phyloP scores from a whole-genome alignment of 1,140 invertebrate species.

The Trichogramma pretiosum region DNA sequence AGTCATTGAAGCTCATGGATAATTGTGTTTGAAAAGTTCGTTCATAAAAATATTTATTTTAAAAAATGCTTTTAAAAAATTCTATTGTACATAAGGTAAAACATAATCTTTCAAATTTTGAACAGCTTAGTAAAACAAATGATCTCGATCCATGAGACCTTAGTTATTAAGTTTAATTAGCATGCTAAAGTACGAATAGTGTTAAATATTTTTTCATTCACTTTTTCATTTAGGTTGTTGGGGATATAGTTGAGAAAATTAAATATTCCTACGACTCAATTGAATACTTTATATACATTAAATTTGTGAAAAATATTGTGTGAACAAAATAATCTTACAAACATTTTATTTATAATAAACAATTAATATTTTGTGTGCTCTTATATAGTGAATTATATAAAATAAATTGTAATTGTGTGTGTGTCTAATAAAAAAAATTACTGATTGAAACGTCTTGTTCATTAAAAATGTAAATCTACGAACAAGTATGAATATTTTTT shows the following conservation, averaged over 20 bases:
- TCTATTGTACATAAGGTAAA: background rate
- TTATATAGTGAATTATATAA: background rate
- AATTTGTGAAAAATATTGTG: too few species aligned
- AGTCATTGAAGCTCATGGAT: slow-evolving; percentile 33
- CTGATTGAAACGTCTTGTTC: too few species aligned
- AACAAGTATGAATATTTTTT: too few species aligned
- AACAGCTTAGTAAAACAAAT: slow-evolving; percentile 31
- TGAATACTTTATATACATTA: too few species aligned
- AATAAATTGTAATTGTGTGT: background rate
- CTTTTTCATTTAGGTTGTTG: too few species aligned
- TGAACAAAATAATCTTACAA: slow-evolving; percentile 6
- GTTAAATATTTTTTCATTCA: too few species aligned
- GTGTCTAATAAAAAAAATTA: slow-evolving; percentile 1
- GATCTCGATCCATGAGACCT: slow-evolving; percentile 38
- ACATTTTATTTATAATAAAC: background rate
- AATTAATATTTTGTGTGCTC: slow-evolving; percentile 5
- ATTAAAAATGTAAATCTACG: too few species aligned
- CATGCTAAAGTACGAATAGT: too few species aligned
- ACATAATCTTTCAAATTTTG: slow-evolving; percentile 16
- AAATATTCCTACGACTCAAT: too few species aligned
- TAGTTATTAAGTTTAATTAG: too few species aligned
- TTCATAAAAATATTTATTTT: slow-evolving; percentile 6
- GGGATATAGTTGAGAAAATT: too few species aligned
- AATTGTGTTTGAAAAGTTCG: slow-evolving; percentile 30
- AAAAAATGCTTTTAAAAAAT: background rate